Evolutionary conservation across 2,797 vertebrate species (phyloP).

Genomic region (Labeo calbasu): DNA sequence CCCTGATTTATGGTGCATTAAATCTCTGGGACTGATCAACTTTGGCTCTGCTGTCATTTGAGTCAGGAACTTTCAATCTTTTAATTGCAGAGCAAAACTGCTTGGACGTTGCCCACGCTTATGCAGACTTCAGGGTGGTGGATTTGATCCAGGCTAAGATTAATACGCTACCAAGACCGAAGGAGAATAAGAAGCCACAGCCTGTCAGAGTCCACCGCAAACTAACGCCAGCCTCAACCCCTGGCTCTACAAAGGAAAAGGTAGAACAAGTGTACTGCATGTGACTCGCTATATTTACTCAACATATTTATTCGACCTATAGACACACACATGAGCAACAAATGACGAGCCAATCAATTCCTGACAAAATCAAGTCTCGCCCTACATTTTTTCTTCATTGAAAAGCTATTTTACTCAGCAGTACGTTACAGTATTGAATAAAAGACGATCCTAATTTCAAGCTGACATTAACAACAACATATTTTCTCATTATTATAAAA

Average conservation of each 20-base stretch:
- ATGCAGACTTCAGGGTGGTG: slow-evolving; percentile 80
- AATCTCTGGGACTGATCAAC: slow-evolving; percentile 43
- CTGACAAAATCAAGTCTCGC: background rate
- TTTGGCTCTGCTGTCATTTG: slow-evolving; percentile 27
- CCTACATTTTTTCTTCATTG: background rate
- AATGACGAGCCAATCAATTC: background rate
- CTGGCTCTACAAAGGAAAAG: slow-evolving; percentile 71
- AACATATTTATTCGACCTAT: background rate
- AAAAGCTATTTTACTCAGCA: background rate
- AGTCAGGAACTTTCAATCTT: slow-evolving; percentile 47
- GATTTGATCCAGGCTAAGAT: slow-evolving; percentile 81
- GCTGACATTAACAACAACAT: too few relatives aligned
- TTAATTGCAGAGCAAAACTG: slow-evolving; percentile 78
- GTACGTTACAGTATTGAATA: background rate
- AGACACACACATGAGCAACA: too few relatives aligned
- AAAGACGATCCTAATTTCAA: background rate
- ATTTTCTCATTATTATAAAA: too few relatives aligned
- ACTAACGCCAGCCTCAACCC: slow-evolving; percentile 49
- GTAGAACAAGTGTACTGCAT: slow-evolving; percentile 62
- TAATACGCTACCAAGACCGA: slow-evolving; percentile 75
- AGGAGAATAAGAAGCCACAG: slow-evolving; percentile 73
- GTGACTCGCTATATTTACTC: background rate
- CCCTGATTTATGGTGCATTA: slow-evolving; percentile 37
- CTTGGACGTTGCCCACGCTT: slow-evolving; percentile 83
- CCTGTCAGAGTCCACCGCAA: slow-evolving; percentile 66